These are phyloP conservation scores for Diplodus sargus DNA, from an alignment of 2,797 vertebrate species.

Conservation along the genomic window DNA sequence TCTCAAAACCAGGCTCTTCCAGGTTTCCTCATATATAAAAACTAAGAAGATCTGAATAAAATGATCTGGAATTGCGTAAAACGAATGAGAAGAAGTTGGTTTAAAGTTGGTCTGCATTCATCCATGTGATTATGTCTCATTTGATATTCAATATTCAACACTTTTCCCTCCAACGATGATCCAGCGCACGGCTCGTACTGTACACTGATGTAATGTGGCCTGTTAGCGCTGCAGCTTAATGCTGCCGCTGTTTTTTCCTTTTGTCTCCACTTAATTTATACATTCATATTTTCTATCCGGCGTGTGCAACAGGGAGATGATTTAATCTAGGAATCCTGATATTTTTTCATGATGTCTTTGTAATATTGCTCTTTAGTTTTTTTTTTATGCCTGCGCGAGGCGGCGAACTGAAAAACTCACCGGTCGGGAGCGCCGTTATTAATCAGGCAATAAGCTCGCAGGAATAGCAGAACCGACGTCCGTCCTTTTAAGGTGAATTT, in stretches of 20 bases:
- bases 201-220: no score
- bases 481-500: slow-evolving; percentile 7
- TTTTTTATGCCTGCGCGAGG: slow-evolving; percentile 6
- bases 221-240: not conserved
- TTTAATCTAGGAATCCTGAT: slow-evolving; percentile 1
- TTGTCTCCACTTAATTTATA: not conserved
- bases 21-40: no score
- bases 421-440: slow-evolving; percentile 20
- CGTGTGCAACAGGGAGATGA: not conserved
- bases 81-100: no score
- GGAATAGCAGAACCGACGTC: not conserved
- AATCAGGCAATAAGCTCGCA: slow-evolving; percentile 24
- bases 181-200: not conserved
- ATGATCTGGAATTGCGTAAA: no score
- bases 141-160: not conserved
- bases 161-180: not conserved
- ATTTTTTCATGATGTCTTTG: not conserved
- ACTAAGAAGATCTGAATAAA: no score
- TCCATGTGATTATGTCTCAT: no score
- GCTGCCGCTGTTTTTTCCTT: not conserved
- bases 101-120: no score
- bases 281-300: not conserved
- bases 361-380: not conserved
- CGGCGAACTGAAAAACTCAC: slow-evolving; percentile 1
- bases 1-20: no score